These are phyloP conservation scores for Corythornis vintsioides DNA, from an alignment of 2,113 vertebrate genomes.

Conservation along the genomic window DNA sequence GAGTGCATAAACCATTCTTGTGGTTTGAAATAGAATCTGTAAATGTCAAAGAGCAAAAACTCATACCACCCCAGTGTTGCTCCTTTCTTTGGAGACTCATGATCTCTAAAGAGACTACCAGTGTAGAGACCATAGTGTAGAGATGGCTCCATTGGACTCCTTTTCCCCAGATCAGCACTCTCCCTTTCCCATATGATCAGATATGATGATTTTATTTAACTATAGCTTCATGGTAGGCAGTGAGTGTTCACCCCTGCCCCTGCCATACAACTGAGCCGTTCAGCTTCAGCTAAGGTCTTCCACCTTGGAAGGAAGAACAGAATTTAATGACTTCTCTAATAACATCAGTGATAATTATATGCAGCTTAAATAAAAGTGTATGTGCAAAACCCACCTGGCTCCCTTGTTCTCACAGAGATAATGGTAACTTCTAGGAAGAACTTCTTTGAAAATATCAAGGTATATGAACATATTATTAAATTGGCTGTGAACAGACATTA, in stretches of 20 bases:
- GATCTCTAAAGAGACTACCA: neutral
- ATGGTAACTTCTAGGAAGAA: slow-evolving; percentile 8
- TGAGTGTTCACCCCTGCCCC: neutral
- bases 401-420: neutral
- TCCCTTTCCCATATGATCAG: neutral
- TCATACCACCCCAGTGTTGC: neutral
- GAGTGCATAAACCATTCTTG: neutral
- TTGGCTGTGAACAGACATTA: slow-evolving; percentile 17
- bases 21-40: neutral
- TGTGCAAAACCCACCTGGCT: neutral
- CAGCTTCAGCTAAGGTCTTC: neutral
- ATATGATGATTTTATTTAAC: neutral
- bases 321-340: neutral
- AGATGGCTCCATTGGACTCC: neutral
- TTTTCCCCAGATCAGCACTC: neutral
- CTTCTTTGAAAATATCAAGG: neutral
- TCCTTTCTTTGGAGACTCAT: neutral
- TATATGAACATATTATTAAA: neutral
- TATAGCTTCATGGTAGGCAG: neutral
- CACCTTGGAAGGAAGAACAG: neutral
- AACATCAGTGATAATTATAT: neutral
- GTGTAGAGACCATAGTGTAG: neutral
- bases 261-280: neutral
- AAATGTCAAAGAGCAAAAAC: neutral
- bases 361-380: neutral